phyloP scores from a whole-genome alignment of 2,113 vertebrate species.

The Ondatra zibethicus region DNA sequence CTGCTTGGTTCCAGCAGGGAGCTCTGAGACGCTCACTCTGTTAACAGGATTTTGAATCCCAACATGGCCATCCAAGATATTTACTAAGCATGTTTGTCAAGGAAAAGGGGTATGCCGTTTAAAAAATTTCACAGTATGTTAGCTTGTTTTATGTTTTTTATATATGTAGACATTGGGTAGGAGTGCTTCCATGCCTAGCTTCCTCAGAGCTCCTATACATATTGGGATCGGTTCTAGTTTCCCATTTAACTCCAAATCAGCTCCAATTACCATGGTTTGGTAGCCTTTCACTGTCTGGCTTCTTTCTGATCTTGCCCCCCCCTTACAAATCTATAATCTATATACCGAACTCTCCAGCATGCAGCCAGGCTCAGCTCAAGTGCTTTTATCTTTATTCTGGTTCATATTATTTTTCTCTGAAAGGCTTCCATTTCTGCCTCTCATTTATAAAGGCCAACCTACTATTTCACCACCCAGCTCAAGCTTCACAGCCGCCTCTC shows the following conservation, averaged over 20 bases:
- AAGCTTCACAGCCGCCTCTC: neutral
- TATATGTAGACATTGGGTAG: neutral
- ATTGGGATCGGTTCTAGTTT: neutral
- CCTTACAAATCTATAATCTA: neutral
- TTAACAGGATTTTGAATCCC: constrained; percentile 32
- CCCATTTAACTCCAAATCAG: constrained; percentile 25
- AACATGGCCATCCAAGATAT: neutral
- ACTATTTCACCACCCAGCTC: neutral
- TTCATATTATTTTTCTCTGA: neutral
- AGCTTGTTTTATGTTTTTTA: constrained; percentile 44
- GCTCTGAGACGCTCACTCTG: neutral
- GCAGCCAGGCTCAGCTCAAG: neutral
- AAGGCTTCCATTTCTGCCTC: neutral
- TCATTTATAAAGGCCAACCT: neutral
- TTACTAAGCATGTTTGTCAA: constrained; percentile 26
- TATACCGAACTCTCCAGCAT: neutral
- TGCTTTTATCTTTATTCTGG: neutral
- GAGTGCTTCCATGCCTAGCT: neutral
- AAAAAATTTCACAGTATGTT: neutral
- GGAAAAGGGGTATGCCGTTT: neutral
- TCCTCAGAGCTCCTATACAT: neutral
- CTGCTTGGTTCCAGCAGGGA: neutral
- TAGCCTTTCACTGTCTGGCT: neutral
- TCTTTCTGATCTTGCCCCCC: constrained; percentile 2
- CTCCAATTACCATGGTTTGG: neutral